phyloP scores from a whole-genome alignment of 2,113 vertebrate genomes.

The Platysternon megacephalum region DNA sequence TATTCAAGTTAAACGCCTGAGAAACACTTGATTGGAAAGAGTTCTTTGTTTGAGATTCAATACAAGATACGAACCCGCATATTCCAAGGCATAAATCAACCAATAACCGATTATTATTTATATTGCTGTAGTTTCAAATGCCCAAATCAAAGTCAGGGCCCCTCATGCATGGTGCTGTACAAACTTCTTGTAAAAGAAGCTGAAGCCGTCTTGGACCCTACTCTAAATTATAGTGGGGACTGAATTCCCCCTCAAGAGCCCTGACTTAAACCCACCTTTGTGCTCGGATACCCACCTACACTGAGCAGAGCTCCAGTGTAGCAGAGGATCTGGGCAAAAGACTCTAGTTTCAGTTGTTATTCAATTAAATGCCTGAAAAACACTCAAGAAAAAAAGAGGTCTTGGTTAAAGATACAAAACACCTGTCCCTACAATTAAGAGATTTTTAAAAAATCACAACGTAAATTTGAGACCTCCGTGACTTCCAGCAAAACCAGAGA shows the following conservation, averaged over 20 bases:
- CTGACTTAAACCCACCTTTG: background rate
- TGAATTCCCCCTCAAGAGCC: background rate
- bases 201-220: background rate
- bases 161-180: background rate
- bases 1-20: background rate
- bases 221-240: background rate
- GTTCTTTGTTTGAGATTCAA: background rate
- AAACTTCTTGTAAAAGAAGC: background rate
- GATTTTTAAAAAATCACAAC: background rate
- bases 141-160: background rate
- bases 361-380: background rate
- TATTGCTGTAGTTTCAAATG: background rate
- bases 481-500: background rate
- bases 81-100: background rate
- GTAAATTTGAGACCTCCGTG: background rate
- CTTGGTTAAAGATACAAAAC: background rate
- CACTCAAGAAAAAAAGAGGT: background rate
- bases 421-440: background rate
- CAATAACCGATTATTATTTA: background rate
- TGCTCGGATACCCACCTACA: background rate
- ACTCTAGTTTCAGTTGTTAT: background rate
- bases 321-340: background rate
- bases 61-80: fast-evolving
- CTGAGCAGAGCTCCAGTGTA: background rate
- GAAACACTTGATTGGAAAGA: background rate